Evolutionary conservation across 2,888 invertebrate genomes (phyloP).

Genomic region (Pilophorus perplexus): DNA sequence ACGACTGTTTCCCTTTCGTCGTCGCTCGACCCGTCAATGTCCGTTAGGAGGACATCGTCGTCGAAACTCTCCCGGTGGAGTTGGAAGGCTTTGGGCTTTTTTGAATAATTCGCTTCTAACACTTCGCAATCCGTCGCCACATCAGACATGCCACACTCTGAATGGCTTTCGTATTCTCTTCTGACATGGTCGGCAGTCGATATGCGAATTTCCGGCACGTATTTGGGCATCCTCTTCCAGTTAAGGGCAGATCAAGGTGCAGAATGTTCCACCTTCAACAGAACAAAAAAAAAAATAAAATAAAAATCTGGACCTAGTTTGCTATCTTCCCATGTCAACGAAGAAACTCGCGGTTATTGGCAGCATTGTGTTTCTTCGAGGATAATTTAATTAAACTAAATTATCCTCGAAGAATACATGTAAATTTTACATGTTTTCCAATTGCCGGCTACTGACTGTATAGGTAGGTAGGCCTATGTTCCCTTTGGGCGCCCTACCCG

Average conservation of each 20-base stretch:
- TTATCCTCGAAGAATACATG: no score
- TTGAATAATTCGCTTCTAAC: slow-evolving; percentile 11
- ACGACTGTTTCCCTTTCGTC: slow-evolving; percentile 43
- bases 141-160: slow-evolving; percentile 24
- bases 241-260: slow-evolving; percentile 1
- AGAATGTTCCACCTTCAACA: slow-evolving; percentile 27
- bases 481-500: no score
- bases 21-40: slow-evolving; percentile 51
- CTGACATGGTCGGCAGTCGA: not conserved
- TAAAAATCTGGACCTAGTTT: no score
- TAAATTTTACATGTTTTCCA: no score
- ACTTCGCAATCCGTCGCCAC: slow-evolving; percentile 30
- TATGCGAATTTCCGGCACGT: slow-evolving; percentile 24
- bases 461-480: no score
- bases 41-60: slow-evolving; percentile 40
- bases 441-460: not conserved
- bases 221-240: slow-evolving; percentile 32
- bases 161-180: slow-evolving; percentile 13
- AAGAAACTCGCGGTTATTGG: no score
- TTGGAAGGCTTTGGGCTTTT: not conserved
- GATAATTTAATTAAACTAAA: no score
- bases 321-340: no score
- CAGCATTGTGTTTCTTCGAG: no score
- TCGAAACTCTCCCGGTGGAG: not conserved
- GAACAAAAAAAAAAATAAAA: slow-evolving; percentile 3